phyloP scores from a whole-genome alignment of 2,888 invertebrate genomes.

The Dryadula phaetusa region DNA sequence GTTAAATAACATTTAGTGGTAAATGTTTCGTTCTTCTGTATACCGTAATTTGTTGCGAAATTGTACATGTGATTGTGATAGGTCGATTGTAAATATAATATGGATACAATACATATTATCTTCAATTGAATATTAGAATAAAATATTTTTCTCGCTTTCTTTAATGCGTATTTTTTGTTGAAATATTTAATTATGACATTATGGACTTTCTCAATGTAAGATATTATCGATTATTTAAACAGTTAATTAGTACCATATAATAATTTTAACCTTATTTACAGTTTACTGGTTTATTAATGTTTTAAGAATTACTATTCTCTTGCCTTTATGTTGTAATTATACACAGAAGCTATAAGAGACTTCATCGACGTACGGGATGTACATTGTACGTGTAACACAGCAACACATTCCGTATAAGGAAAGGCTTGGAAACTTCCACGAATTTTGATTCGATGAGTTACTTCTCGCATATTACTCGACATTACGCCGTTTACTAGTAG shows the following conservation, averaged over 20 bases:
- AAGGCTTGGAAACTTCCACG: constrained; percentile 37
- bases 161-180: too few species aligned
- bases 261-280: too few species aligned
- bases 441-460: constrained; percentile 28
- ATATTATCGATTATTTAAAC: too few species aligned
- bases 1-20: too few species aligned
- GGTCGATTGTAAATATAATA: not conserved
- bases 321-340: not conserved
- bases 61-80: constrained; percentile 2
- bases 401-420: constrained; percentile 28
- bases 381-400: not conserved
- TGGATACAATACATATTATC: not conserved
- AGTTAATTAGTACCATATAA: too few species aligned
- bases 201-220: too few species aligned
- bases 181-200: too few species aligned
- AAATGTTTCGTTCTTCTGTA: not conserved
- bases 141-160: not conserved
- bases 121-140: not conserved
- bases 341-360: not conserved
- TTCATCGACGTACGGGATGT: constrained; percentile 1
- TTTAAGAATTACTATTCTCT: too few species aligned
- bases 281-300: too few species aligned
- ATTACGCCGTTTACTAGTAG: not conserved
- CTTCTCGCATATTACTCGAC: constrained; percentile 16
- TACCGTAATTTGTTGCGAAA: not conserved